phyloP scores from a whole-genome alignment of 1,140 invertebrate species.

The Leptonema lineaticorne region DNA sequence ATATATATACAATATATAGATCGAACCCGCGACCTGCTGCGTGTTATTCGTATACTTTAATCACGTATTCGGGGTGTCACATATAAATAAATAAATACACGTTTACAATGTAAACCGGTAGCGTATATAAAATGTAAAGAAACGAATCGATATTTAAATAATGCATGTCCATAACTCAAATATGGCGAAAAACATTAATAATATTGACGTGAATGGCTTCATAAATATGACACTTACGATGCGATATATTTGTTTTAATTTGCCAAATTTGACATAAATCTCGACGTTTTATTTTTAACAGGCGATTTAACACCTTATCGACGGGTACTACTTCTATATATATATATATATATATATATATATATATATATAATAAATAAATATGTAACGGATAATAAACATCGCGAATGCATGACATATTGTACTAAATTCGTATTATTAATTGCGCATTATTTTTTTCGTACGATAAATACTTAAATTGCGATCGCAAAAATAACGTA shows the following conservation, averaged over 20 bases:
- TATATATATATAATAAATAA: neutral
- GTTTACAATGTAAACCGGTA: no score
- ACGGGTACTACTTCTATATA: neutral
- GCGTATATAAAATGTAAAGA: no score
- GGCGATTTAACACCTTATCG: slow-evolving; percentile 28
- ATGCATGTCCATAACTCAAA: slow-evolving; percentile 37
- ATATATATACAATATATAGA: no score
- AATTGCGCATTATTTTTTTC: neutral
- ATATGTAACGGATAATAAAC: slow-evolving; percentile 10
- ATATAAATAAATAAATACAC: no score
- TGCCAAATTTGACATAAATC: slow-evolving; percentile 41
- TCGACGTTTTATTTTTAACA: neutral
- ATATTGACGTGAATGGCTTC: slow-evolving; percentile 35
- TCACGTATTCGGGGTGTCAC: no score
- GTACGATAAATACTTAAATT: neutral
- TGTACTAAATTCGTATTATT: neutral
- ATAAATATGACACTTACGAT: slow-evolving; percentile 37
- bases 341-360: neutral
- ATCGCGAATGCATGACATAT: slow-evolving; percentile 13
- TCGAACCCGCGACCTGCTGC: no score
- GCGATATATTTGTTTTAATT: slow-evolving; percentile 33
- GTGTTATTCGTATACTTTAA: no score
- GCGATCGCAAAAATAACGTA: neutral
- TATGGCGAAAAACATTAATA: no score
- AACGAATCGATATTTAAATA: no score